Conservation (phyloP, 1,140 invertebrate genomes). For the Pachyrhynchus sulphureomaculatus region DNA sequence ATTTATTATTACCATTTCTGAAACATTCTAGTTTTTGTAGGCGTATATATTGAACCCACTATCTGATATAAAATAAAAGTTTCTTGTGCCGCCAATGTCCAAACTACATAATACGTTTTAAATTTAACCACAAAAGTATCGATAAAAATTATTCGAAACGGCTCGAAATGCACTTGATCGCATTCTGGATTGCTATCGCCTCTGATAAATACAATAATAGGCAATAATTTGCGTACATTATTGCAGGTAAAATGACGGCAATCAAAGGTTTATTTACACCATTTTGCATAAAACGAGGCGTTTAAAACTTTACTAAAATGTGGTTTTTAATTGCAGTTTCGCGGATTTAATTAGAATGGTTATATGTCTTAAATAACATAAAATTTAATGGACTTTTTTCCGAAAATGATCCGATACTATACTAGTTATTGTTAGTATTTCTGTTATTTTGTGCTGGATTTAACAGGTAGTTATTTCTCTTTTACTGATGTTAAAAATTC, state of each 20-base stretch:
- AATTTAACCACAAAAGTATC: constrained; percentile 22
- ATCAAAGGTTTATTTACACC: constrained; percentile 40
- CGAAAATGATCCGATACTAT: no score
- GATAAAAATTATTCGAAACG: constrained; percentile 24
- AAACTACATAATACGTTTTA: constrained; percentile 6
- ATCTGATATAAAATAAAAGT: background rate
- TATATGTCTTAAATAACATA: no score
- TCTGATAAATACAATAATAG: constrained; percentile 25
- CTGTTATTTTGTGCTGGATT: no score
- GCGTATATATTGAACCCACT: no score
- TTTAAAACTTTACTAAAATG: constrained; percentile 13
- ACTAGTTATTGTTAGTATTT: no score
- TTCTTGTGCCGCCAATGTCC: background rate
- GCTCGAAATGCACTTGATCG: constrained; percentile 22
- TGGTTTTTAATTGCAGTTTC: constrained; percentile 10
- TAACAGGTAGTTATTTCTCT: no score
- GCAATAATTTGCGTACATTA: constrained; percentile 37
- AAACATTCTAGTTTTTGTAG: no score
- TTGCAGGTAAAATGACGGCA: constrained; percentile 26
- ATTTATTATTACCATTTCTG: no score
- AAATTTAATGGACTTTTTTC: no score
- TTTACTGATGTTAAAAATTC: no score
- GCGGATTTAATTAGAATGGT: constrained; percentile 14
- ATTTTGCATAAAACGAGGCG: constrained; percentile 27
- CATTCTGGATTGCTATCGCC: constrained; percentile 15